phyloP scores from a whole-genome alignment of 2,888 invertebrate genomes.

The Orchestes rusci region DNA sequence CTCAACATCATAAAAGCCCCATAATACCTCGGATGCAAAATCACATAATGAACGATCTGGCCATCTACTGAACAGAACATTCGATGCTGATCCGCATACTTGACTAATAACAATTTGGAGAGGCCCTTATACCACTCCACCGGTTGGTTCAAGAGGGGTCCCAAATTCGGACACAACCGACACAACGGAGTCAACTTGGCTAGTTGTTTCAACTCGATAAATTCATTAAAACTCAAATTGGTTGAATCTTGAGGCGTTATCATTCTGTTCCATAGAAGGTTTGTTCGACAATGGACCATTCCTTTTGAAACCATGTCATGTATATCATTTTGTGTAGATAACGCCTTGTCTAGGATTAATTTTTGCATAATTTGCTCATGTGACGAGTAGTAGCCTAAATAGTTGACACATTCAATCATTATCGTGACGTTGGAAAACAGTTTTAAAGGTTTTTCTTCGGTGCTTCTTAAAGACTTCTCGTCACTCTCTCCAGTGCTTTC shows the following conservation, averaged over 20 bases:
- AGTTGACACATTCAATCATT: conserved; percentile 58
- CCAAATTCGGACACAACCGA: conserved; percentile 52
- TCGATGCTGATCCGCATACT: conserved; percentile 53
- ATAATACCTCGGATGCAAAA: conserved; percentile 55
- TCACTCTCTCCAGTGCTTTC: conserved; percentile 23
- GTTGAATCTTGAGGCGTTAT: conserved; percentile 45
- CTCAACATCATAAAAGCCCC: conserved; percentile 61
- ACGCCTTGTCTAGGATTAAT: conserved; percentile 52
- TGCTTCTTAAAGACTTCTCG: conserved; percentile 27
- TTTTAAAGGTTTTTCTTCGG: conserved; percentile 18
- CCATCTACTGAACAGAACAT: conserved; percentile 54
- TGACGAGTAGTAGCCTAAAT: conserved; percentile 61
- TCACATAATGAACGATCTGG: conserved; percentile 53
- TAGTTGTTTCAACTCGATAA: conserved; percentile 55
- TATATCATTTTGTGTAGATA: conserved; percentile 50
- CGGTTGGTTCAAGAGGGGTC: conserved; percentile 53
- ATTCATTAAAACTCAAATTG: conserved; percentile 53
- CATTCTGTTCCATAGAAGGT: conserved; percentile 63
- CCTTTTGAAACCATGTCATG: conserved; percentile 53
- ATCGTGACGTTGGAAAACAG: conserved; percentile 36
- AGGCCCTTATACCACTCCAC: conserved; percentile 58
- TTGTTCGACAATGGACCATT: conserved; percentile 61
- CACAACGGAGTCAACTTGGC: conserved; percentile 53
- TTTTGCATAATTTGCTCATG: conserved; percentile 61
- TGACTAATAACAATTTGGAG: conserved; percentile 51